These are phyloP conservation scores for Littorina saxatilis DNA, from an alignment of 1,140 invertebrate genomes.

Conservation along the genomic window DNA sequence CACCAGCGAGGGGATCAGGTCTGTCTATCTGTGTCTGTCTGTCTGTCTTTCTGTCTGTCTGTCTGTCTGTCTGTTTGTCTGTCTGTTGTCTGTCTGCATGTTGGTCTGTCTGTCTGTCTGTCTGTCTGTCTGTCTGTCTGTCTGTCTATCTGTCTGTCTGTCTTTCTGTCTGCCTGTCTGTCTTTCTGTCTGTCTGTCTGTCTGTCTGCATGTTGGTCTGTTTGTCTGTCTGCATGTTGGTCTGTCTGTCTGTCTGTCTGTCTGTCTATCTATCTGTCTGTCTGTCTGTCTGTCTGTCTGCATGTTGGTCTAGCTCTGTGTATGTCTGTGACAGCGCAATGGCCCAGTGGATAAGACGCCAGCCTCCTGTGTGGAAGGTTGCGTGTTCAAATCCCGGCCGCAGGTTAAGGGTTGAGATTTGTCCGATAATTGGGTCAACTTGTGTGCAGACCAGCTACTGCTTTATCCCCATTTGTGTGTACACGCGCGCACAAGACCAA, in stretches of 20 bases:
- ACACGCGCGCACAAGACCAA: not conserved
- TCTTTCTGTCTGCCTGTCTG: not conserved
- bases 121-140: not conserved
- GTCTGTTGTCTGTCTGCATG: not conserved
- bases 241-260: not conserved
- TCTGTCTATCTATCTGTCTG: not conserved
- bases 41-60: not conserved
- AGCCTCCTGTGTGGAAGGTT: too few species aligned
- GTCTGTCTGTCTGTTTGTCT: not conserved
- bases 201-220: not conserved
- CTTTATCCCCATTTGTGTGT: too few species aligned
- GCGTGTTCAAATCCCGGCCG: too few species aligned
- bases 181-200: not conserved
- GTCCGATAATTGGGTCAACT: too few species aligned
- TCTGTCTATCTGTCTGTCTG: not conserved
- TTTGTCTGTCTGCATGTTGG: not conserved
- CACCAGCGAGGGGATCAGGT: slow-evolving; percentile 75
- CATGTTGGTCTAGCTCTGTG: not conserved
- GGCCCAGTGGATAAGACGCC: too few species aligned
- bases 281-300: not conserved
- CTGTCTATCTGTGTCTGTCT: slow-evolving; percentile 9
- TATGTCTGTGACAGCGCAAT: too few species aligned
- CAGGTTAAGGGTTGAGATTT: too few species aligned
- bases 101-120: not conserved
- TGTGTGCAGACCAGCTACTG: too few species aligned